Evolutionary conservation across 2,797 vertebrate species (phyloP), one percentile per base, ranked within the genome.

Genomic region (Ibycter americanus): DNA sequence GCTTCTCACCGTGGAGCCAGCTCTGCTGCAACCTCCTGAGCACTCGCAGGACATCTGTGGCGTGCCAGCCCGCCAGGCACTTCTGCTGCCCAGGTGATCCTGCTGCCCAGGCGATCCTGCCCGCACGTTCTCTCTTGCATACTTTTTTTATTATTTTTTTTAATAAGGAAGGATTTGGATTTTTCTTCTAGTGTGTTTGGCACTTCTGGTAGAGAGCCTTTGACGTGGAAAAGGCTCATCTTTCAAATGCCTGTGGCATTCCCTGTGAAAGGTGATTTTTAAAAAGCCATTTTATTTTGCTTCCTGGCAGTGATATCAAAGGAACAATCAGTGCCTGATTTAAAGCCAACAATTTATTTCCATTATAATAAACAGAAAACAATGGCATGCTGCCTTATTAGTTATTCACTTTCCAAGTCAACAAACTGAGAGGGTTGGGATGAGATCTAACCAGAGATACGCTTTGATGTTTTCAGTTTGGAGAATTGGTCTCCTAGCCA

Each of bases 231-330:
- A 83, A 95, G 47, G 66, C 59, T 97, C 92, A 79, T 96, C 91
- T 96, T 96, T 95, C 91, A 87, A 92, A 82, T 84, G 83, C 87
- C 96, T 87, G 44, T 93, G 88, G 91, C 97, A 72, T 19, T 96
- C 81, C 68, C 51, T 86, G 67, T 92, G 90, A 96, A 98, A 97
- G 44, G 93, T 85, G 94, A 94, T 80, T 65, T 95, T 96, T 73
- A 83, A 95, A 97, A 92, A 61, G 72, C 46, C 81, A 47, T 94
- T 86, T 90, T 89, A 95, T 94, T 97, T 97, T 93, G 85, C 87
- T 98, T 96, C 93, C 96, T 98, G 97, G 96, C 95, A 96, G 13
- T 49, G 49, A 96, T 96, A 98, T 98, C 96, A 97, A 98, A 98
- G 96, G 83, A 95, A 51, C 76, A 77, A 96, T 95, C 91, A 93